Evolutionary conservation across 2,797 vertebrate genomes (phyloP), one percentile per base, ranked within the genome.

Genomic region (Gymnodraco acuticeps): DNA sequence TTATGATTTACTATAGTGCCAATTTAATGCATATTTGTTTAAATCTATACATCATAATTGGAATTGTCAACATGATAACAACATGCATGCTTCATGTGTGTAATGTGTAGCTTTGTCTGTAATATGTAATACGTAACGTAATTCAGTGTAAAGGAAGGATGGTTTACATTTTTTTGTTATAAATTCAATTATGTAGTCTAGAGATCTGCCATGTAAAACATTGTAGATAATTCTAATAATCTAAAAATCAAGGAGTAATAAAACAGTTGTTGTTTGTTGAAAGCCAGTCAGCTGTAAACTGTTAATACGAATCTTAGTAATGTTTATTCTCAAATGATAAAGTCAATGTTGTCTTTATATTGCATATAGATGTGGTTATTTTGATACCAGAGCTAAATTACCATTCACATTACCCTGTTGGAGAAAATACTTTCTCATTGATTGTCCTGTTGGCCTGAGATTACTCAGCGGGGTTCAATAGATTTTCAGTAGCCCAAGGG

Each of bases 381-480:
- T 23, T 70, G 43, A 41, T 58, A 67, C 31, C 7, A 54, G 31
- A 13, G 47, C 64, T 66, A 31, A 59, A 80, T 70, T 59, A 45
- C 60, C 33, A 64, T 86, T 83, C 81, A 74, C 61, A 83, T 79
- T 56, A 68, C 62, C 67, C 77, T 70, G 70, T 72, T 46, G 73
- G 66, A 83, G 48, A 78, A 78, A 88, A 83, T 62, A 76, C 75
- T 56, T 61, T 72, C 60, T 58, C 73, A 89, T 80, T 87, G 88
- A 89, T 84, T 86, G 61, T 87, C 63, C 83, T 82, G 70, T 79
- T 87, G 80, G 64, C 80, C 52, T 84, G 81, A 81, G 78, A 86
- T 84, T 77, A 85, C 60, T 10, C 70, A 70, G 75, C 13, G 33
- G 76, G 67, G 58, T 86, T 77, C 61, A 12, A 88, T 77, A 73